Evolutionary conservation across 2,113 vertebrate genomes (phyloP), one percentile per base, ranked within the genome.

Genomic region (Pholis gunnellus): DNA sequence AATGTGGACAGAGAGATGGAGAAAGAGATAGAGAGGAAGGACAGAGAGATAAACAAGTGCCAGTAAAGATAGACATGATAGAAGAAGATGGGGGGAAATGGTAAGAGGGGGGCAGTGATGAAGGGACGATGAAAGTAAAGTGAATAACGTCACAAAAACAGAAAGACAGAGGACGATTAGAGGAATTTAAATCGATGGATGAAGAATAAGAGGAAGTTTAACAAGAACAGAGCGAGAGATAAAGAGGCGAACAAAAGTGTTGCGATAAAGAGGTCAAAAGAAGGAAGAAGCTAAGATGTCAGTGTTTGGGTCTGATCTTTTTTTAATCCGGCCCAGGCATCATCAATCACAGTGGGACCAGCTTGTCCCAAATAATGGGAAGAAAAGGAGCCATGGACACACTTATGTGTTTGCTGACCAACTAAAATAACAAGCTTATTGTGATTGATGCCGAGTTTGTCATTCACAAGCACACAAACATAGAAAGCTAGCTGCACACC

Each of bases 311-410:
- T 40, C 57, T 52, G 68, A 68, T 86, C 44, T 75, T 5, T 34
- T 34, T 34, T 84, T 82, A 81, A 90, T 87, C 79, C 83, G 70
- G 73, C 57, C 70, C 20, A 48, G 56, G 75, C 70, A 73, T 78
- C 80, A 75, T 87, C 59, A 82, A 83, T 87, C 82, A 87, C 61
- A 64, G 34, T 22, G 7, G 2, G 52, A 40, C 63, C 36, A 52
- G 64, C 11, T 40, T 46, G 5, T 4, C 7, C 61, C 50, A 65
- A 66, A 84, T 57, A 75, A 22, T 40, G 4, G 57, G 9, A 60
- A 44, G 66, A 72, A 68, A 65, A 31, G 46, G 40, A 82, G 20
- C 70, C 40, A 7, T 9, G 38, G 50, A 61, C 20, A 11, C 20
- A 46, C 56, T 20, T 60, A 29, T 14, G 34, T 67, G 56, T 87